These are phyloP conservation scores for Aphelocoma coerulescens DNA, from an alignment of 2,113 vertebrate genomes.

Conservation along the genomic window DNA sequence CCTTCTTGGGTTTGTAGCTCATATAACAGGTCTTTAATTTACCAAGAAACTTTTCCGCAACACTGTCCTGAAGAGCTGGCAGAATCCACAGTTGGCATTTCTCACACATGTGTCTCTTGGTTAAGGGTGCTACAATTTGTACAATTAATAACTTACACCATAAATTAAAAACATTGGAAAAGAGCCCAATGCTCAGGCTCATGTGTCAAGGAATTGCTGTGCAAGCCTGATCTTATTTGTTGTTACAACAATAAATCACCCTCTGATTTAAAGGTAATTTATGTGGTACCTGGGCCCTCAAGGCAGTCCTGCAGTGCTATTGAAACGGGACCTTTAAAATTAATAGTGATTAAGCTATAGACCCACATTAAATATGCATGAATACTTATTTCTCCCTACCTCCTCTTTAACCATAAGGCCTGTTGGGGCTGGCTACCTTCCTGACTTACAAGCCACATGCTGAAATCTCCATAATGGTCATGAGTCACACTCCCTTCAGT, in stretches of 20 bases:
- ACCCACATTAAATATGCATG: conserved; percentile 19
- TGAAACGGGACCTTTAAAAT: conserved; percentile 23
- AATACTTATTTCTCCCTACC: conserved; percentile 13
- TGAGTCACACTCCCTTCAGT: background rate
- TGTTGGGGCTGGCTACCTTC: background rate
- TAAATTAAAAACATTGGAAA: conserved; percentile 33
- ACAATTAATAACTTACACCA: conserved; percentile 34
- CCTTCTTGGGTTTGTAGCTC: background rate
- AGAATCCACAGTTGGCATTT: background rate
- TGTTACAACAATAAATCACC: conserved; percentile 24
- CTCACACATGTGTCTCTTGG: background rate
- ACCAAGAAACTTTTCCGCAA: background rate
- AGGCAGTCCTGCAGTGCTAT: background rate
- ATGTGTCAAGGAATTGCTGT: conserved; percentile 21
- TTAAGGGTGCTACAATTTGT: conserved; percentile 8
- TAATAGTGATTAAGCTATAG: conserved; percentile 26
- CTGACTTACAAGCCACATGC: background rate
- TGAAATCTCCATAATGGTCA: background rate
- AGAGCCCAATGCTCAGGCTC: background rate
- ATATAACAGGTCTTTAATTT: conserved; percentile 38
- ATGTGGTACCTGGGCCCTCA: background rate
- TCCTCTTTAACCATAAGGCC: background rate
- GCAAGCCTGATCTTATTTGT: conserved; percentile 23
- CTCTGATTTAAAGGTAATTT: background rate
- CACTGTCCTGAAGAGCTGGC: background rate